Percentiles rank a stretch among this genome's conserved stretches.
These are phyloP conservation scores for Phylloscopus trochiloides DNA, from an alignment of 2,113 vertebrate species.

Conservation along the genomic window DNA sequence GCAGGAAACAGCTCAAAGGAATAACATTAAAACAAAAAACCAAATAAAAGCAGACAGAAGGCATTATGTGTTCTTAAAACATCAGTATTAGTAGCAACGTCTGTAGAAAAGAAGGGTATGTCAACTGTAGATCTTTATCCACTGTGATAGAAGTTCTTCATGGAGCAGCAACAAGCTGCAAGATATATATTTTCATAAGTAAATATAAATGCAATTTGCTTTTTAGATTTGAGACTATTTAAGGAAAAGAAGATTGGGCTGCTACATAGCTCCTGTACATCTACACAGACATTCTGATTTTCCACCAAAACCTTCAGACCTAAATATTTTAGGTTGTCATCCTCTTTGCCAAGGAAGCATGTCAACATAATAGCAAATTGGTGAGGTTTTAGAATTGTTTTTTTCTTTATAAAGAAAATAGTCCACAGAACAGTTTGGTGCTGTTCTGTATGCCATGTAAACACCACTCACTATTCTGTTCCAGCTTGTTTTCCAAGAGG, in stretches of 20 bases:
- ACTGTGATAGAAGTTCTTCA: neutral
- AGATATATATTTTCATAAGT: neutral
- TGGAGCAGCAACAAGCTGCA: neutral
- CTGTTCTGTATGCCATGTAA: neutral
- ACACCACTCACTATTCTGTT: neutral
- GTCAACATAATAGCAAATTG: neutral
- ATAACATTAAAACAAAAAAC: neutral
- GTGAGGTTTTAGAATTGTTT: neutral
- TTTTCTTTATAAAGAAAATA: neutral
- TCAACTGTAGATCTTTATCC: neutral
- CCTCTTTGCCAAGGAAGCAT: neutral
- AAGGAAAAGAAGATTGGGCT: neutral
- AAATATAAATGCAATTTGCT: neutral
- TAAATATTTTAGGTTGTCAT: neutral
- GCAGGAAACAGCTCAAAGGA: neutral
- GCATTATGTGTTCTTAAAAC: neutral
- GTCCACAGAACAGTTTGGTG: neutral
- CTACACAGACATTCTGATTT: neutral
- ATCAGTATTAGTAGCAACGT: neutral
- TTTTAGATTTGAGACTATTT: neutral
- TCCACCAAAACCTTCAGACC: neutral
- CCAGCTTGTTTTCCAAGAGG: neutral
- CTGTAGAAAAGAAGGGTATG: neutral
- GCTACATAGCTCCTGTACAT: neutral
- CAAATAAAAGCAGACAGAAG: neutral